These are phyloP conservation scores for Spizaetus ornatus DNA, from an alignment of 2,113 vertebrate species.

Conservation along the genomic window DNA sequence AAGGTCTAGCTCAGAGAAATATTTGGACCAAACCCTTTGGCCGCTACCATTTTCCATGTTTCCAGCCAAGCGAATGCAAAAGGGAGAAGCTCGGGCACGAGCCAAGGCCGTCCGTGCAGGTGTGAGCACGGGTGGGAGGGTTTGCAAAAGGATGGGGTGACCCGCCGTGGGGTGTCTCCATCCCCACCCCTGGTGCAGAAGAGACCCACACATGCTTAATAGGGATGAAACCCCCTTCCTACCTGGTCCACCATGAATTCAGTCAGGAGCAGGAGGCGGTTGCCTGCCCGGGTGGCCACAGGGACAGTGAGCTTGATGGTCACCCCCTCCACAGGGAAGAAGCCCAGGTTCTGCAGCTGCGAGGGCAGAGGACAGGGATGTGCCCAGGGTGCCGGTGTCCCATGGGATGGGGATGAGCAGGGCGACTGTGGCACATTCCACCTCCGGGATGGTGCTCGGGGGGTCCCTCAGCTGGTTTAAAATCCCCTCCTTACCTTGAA, in stretches of 20 bases:
- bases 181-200: background rate
- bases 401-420: background rate
- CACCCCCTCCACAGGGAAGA: conserved; percentile 78
- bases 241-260: conserved; percentile 78
- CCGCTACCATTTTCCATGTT: background rate
- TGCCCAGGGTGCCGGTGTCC: background rate
- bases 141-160: background rate
- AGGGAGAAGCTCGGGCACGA: background rate
- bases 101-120: background rate
- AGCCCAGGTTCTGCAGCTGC: conserved; percentile 88
- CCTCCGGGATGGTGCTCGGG: fast-evolving
- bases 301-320: conserved; percentile 79
- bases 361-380: background rate
- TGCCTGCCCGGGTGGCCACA: conserved; percentile 74
- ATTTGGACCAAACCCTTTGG: background rate
- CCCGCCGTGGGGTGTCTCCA: background rate
- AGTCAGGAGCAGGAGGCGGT: conserved; percentile 79
- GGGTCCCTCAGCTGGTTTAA: background rate
- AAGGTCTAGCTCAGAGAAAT: background rate
- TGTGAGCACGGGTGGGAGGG: background rate
- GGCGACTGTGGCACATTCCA: background rate
- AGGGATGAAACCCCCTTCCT: background rate
- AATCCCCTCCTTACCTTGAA: conserved; percentile 70
- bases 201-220: background rate
- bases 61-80: background rate